A percentile compares a stretch with the other conserved stretches of the same genome.
Conservation (phyloP, 2,888 invertebrate genomes). For the Cancer borealis region DNA sequence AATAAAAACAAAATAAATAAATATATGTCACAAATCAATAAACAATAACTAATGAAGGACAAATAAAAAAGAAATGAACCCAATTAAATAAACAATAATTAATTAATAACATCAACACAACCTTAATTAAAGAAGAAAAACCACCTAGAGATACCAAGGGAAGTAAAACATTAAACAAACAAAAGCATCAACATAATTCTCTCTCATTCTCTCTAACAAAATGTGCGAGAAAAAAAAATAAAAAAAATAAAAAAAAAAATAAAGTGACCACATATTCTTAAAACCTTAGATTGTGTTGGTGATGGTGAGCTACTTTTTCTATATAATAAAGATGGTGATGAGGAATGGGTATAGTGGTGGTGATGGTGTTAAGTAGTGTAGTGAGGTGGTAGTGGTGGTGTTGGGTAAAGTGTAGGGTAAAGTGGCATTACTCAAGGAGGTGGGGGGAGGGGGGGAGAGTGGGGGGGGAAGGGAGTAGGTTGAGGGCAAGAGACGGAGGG, state of each 20-base stretch:
- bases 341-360: too few species aligned
- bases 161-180: too few species aligned
- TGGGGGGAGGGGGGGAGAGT: background rate
- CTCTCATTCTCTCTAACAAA: background rate
- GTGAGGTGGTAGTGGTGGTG: background rate
- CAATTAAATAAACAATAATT: too few species aligned
- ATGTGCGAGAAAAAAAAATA: background rate
- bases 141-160: too few species aligned
- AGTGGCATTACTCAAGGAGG: background rate
- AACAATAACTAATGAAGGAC: background rate
- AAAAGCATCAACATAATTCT: too few species aligned
- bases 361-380: too few species aligned
- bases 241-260: too few species aligned
- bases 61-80: too few species aligned
- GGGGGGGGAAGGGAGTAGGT: background rate
- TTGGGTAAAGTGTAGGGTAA: background rate
- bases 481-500: background rate
- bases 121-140: too few species aligned
- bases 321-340: background rate
- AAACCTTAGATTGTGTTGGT: background rate
- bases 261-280: background rate
- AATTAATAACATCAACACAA: too few species aligned
- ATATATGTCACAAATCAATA: background rate
- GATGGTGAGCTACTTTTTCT: background rate
- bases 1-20: background rate